Conservation (phyloP, 2,888 invertebrate species). For the Fragum fragum region DNA sequence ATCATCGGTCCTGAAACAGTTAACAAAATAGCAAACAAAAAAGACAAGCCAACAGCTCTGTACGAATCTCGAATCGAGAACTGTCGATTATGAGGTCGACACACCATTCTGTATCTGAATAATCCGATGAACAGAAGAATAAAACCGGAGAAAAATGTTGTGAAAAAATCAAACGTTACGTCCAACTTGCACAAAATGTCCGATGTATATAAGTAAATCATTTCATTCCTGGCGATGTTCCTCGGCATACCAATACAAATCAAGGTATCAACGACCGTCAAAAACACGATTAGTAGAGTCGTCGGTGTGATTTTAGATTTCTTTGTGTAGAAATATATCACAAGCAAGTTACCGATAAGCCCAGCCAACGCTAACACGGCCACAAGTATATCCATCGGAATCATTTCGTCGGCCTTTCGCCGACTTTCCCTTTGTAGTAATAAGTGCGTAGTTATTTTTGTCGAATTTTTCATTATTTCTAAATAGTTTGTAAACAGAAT, state of each 20-base stretch:
- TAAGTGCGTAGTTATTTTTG: too few species aligned
- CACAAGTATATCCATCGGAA: neutral
- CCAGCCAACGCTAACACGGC: neutral
- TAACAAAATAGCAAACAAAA: neutral
- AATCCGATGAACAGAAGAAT: neutral
- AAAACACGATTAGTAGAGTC: neutral
- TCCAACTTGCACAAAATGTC: neutral
- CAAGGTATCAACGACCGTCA: neutral
- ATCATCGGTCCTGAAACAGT: neutral
- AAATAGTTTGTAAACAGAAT: too few species aligned
- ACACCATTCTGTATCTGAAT: neutral
- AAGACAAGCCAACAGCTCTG: neutral
- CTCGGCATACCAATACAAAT: neutral
- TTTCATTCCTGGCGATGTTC: neutral
- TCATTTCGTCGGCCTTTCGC: neutral
- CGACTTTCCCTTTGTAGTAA: neutral
- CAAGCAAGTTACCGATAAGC: neutral
- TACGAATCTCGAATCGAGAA: neutral
- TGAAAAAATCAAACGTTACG: neutral
- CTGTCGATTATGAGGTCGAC: neutral
- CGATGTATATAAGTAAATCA: neutral
- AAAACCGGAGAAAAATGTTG: neutral
- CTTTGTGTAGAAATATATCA: neutral
- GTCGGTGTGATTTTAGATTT: neutral
- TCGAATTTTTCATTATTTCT: too few species aligned